These are phyloP conservation scores for Nomada ferruginata DNA, from an alignment of 2,888 invertebrate genomes.

Conservation along the genomic window DNA sequence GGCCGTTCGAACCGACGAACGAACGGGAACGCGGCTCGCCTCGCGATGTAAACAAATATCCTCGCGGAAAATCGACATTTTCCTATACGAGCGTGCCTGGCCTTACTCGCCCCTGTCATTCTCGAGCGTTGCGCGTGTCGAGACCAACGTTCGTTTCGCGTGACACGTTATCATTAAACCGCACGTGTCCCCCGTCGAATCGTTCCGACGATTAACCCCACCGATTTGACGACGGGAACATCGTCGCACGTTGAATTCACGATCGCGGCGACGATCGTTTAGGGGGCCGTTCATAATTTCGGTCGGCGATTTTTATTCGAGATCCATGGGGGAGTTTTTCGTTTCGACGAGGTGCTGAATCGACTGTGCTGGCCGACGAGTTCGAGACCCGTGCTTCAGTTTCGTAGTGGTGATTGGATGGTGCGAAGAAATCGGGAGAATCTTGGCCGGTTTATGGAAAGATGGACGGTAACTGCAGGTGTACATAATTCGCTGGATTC, in stretches of 20 bases:
- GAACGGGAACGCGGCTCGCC: conserved; percentile 8
- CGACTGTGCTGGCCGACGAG: too few relatives aligned
- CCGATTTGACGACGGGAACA: background rate
- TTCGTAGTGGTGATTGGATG: too few relatives aligned
- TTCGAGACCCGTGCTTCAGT: too few relatives aligned
- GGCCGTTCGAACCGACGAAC: conserved; percentile 74
- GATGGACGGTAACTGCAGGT: too few relatives aligned
- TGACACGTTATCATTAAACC: background rate
- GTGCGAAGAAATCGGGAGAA: too few relatives aligned
- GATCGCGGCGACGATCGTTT: background rate
- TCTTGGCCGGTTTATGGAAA: too few relatives aligned
- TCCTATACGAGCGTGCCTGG: background rate
- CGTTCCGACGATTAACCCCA: background rate
- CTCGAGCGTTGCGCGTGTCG: background rate
- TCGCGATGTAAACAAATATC: conserved; percentile 33
- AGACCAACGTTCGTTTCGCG: conserved; percentile 8
- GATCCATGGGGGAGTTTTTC: background rate
- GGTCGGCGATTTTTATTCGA: background rate
- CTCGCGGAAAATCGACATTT: background rate
- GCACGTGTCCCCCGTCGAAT: conserved; percentile 31
- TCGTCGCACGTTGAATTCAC: too few relatives aligned
- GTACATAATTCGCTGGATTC: background rate
- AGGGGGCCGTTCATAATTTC: background rate
- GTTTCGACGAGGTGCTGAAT: too few relatives aligned
- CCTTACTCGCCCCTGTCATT: too few relatives aligned